Evolutionary conservation across 2,797 vertebrate genomes (phyloP).

Genomic region (Sarcoramphus papa): DNA sequence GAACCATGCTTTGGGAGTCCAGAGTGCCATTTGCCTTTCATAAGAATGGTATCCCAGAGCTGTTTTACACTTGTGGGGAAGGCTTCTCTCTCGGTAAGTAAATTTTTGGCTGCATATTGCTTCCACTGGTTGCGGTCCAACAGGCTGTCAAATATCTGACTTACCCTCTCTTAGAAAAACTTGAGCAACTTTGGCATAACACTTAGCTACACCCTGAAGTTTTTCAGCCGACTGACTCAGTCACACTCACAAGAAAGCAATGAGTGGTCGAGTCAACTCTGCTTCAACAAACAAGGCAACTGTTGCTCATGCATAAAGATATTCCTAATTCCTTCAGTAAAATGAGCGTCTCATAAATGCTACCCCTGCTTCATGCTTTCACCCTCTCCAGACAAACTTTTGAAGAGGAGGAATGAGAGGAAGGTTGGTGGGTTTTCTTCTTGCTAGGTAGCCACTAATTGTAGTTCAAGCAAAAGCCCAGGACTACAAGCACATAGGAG

Average conservation of each 20-base stretch:
- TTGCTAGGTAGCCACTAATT: background rate
- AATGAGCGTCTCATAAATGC: background rate
- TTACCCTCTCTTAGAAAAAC: background rate
- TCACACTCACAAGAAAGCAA: background rate
- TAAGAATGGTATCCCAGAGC: background rate
- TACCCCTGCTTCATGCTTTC: background rate
- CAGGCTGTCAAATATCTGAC: background rate
- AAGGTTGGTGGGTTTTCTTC: background rate
- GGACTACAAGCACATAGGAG: background rate
- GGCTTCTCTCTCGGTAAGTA: background rate
- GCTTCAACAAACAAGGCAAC: background rate
- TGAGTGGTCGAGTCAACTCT: background rate
- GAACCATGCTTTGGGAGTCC: background rate
- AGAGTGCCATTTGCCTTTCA: background rate
- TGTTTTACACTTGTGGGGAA: background rate
- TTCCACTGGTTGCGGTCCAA: background rate
- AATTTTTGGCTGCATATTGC: background rate
- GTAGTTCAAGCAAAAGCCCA: background rate
- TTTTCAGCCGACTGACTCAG: background rate
- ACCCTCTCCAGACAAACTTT: background rate
- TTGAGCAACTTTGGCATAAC: background rate
- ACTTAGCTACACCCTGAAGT: background rate
- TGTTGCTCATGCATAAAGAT: background rate
- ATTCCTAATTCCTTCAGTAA: background rate
- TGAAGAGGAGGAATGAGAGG: background rate